phyloP scores from a whole-genome alignment of 2,113 vertebrate species.

The Aspidoscelis tigris region DNA sequence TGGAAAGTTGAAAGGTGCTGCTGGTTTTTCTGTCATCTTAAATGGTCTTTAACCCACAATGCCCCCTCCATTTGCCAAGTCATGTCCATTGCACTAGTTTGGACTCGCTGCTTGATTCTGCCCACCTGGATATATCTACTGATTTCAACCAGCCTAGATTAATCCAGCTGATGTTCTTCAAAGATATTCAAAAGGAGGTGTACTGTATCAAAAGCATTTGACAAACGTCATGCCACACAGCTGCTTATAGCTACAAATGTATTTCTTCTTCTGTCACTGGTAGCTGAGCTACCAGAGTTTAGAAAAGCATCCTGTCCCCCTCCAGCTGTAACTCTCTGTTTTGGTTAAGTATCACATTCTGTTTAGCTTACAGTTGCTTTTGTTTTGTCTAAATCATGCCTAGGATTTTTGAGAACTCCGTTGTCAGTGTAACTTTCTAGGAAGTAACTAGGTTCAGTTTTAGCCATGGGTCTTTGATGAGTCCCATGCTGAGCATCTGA shows the following conservation, averaged over 20 bases:
- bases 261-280: neutral
- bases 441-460: neutral
- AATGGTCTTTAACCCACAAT: too few species aligned
- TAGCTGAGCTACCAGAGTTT: neutral
- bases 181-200: neutral
- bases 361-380: slow-evolving; percentile 25
- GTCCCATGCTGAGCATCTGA: slow-evolving; percentile 5
- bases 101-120: too few species aligned
- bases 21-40: too few species aligned
- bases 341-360: slow-evolving; percentile 31
- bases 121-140: neutral
- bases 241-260: neutral
- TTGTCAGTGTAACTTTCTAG: slow-evolving; percentile 8
- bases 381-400: slow-evolving; percentile 29
- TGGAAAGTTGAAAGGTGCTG: too few species aligned
- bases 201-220: neutral
- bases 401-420: neutral
- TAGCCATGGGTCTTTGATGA: slow-evolving; percentile 6
- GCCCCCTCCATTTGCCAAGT: too few species aligned
- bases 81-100: too few species aligned
- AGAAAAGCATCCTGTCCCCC: too few species aligned
- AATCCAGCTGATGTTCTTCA: neutral
- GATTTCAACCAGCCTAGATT: neutral
- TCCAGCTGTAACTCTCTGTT: slow-evolving; percentile 9
- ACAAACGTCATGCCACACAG: slow-evolving; percentile 1